A percentile compares a stretch with the other conserved stretches of the same genome.
These are phyloP conservation scores for Hyperoodon ampullatus DNA, from an alignment of 2,113 vertebrate species.

Conservation along the genomic window DNA sequence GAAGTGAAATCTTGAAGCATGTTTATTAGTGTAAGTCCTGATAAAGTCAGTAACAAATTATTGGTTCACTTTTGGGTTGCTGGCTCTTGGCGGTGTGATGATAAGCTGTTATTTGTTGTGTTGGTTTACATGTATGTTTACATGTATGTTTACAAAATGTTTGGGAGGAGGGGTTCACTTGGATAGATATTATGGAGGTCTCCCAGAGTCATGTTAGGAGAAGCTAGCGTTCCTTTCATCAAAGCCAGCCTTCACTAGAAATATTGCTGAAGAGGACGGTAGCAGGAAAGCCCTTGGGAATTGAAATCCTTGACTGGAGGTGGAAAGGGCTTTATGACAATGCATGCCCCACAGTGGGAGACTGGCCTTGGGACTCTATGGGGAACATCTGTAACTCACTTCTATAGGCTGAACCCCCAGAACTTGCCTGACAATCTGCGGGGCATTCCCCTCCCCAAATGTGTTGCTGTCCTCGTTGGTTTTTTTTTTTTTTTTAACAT, in stretches of 20 bases:
- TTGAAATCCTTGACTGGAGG: background rate
- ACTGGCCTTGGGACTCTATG: background rate
- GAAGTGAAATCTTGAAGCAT: constrained; percentile 65
- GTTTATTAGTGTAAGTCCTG: constrained; percentile 57
- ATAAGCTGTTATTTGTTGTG: constrained; percentile 33
- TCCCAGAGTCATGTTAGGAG: background rate
- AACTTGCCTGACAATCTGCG: background rate
- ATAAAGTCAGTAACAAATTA: constrained; percentile 61
- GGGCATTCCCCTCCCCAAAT: background rate
- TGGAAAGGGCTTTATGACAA: background rate
- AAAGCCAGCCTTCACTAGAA: background rate
- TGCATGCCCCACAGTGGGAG: background rate
- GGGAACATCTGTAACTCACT: background rate
- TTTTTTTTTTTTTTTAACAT: no score
- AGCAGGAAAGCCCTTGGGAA: background rate
- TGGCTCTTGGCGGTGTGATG: background rate
- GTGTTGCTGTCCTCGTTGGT: background rate
- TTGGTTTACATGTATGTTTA: background rate
- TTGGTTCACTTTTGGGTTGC: constrained; percentile 46
- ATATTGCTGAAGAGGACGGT: background rate
- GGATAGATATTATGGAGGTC: background rate
- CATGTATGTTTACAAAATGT: background rate
- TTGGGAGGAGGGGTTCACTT: background rate
- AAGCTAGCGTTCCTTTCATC: background rate
- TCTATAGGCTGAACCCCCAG: background rate